Evolutionary conservation across 2,888 invertebrate genomes (phyloP).

Genomic region (Drosophila anomelani): DNA sequence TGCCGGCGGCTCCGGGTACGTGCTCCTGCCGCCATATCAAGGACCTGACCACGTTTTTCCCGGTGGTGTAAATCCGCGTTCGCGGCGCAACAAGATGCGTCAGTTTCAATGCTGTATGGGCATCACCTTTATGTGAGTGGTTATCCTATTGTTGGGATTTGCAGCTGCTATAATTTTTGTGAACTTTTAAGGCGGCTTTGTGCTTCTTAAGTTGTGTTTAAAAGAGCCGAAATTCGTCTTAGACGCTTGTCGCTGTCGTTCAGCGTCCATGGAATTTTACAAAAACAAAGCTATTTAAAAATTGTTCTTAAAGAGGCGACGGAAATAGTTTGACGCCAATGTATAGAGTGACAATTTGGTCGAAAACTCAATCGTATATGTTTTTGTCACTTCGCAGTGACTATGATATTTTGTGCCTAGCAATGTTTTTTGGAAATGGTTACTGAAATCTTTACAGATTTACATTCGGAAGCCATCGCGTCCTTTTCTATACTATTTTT

Average conservation of each 20-base stretch:
- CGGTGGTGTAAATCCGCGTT: slow-evolving; percentile 85
- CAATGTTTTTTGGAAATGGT: not conserved
- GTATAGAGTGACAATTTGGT: too few species aligned
- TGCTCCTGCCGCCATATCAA: slow-evolving; percentile 70
- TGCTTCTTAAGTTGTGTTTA: not conserved
- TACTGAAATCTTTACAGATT: too few species aligned
- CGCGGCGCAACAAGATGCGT: slow-evolving; percentile 84
- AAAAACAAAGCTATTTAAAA: too few species aligned
- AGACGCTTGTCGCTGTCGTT: not conserved
- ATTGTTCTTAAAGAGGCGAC: not conserved
- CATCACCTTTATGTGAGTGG: slow-evolving; percentile 89
- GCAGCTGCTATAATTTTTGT: not conserved
- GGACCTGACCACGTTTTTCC: slow-evolving; percentile 86
- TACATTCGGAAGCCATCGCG: not conserved
- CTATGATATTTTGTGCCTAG: too few species aligned
- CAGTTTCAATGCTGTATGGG: slow-evolving; percentile 91
- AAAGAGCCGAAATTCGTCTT: not conserved
- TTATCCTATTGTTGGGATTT: not conserved
- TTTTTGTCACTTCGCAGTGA: too few species aligned
- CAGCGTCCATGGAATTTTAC: not conserved
- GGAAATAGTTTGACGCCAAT: too few species aligned
- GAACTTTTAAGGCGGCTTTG: not conserved
- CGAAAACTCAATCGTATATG: too few species aligned
- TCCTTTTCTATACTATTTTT: not conserved
- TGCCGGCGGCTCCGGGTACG: slow-evolving; percentile 63